A percentile compares a stretch with the other conserved stretches of the same genome.
Conservation (phyloP, 2,888 invertebrate genomes). For the Orthosia cruda region DNA sequence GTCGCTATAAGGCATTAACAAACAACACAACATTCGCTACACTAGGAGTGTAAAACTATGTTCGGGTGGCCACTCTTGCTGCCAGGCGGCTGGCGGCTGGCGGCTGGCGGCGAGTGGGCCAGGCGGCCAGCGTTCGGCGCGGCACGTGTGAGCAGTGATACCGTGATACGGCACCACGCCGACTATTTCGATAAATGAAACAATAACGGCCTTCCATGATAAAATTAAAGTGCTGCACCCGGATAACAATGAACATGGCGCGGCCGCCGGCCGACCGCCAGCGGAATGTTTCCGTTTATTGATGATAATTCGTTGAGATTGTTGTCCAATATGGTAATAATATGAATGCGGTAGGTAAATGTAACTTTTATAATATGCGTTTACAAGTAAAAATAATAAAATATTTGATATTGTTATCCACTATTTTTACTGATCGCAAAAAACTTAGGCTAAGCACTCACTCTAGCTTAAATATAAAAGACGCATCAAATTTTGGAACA, state of each 20-base stretch:
- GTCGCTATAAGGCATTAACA: slow-evolving; percentile 12
- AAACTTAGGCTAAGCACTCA: too few species aligned
- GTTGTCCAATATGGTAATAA: slow-evolving; percentile 25
- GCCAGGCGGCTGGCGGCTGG: neutral
- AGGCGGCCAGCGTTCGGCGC: neutral
- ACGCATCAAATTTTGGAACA: neutral
- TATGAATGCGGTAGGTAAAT: neutral
- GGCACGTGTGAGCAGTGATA: neutral
- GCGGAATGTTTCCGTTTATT: slow-evolving; percentile 24
- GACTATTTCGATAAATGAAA: slow-evolving; percentile 23
- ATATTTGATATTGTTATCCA: too few species aligned
- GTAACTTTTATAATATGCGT: neutral
- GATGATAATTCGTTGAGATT: slow-evolving; percentile 32
- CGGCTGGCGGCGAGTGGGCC: neutral
- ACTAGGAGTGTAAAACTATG: slow-evolving; percentile 1
- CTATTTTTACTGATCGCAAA: neutral
- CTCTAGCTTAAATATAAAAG: neutral
- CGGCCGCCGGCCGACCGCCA: neutral
- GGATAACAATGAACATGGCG: slow-evolving; percentile 29
- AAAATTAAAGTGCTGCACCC: slow-evolving; percentile 28
- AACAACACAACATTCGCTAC: slow-evolving; percentile 9
- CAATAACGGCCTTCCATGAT: slow-evolving; percentile 33
- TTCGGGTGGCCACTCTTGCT: neutral
- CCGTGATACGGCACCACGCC: neutral
- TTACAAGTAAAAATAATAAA: neutral